Base-by-base conservation (phyloP, 1,140 invertebrate genomes). In the Danaus plexippus region DNA sequence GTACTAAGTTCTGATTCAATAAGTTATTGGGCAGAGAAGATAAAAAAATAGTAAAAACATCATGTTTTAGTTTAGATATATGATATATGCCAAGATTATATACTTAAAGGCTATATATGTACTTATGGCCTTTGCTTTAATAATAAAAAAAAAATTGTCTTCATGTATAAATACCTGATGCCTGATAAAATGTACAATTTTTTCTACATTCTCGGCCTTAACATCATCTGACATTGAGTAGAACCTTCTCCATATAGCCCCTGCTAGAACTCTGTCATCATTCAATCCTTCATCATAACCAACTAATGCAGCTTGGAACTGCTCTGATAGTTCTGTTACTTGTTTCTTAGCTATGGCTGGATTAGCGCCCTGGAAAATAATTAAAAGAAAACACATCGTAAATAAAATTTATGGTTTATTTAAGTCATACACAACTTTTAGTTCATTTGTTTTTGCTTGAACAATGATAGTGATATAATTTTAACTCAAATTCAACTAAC, bases 271-370 rank as follows among this genome's bases (percentile, higher is more conserved):
- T 57, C 67, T 79, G 73, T 93, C 90, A 46, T 89, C 89, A 66
- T 91, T 85, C 11, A 96, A 71, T 13, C 94, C 95, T 89, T 97
- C 95, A 80, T 97, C 95, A 72, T 96, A 96, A n/a, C 89, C 89
- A 61, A 96, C 90, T 15, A 97, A 71, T 45, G 93, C 90, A n/a
- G 94, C 94, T 81, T 95, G 92, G 77, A 96, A 94, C 73, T 96
- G 92, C 61, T 94, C 88, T 9, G 90, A 91, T 7, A 96, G 73
- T 52, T 90, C 88, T 47, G 87, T 48, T 1, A 92, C 80, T 74
- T 93, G 89, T 53, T 87, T 85, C 42, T 80, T 89, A 13, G 90
- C 89, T 52, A 86, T 81, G 1, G 89, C 80, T 52, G 87, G 73
- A 84, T 90, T 92, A 49, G 87, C 87, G 42, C 87, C 81, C 91